Evolutionary conservation across 2,797 vertebrate species (phyloP).

Genomic region (Oreonectes daqikongensis): DNA sequence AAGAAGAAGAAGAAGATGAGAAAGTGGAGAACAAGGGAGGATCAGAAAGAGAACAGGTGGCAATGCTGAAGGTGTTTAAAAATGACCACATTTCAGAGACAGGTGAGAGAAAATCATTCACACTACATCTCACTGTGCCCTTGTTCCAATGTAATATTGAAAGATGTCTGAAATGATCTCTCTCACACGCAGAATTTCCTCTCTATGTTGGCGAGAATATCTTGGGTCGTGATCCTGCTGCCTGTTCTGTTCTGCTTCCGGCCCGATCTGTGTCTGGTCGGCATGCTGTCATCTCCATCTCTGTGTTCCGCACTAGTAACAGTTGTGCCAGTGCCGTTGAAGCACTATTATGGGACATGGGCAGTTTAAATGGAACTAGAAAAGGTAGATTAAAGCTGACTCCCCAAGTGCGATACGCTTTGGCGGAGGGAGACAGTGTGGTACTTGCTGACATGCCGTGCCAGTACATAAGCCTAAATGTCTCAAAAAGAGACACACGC

Average conservation of each 20-base stretch:
- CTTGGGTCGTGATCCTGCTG: constrained; percentile 80
- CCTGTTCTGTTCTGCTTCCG: constrained; percentile 76
- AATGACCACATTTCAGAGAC: constrained; percentile 74
- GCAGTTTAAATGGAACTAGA: constrained; percentile 88
- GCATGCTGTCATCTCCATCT: constrained; percentile 82
- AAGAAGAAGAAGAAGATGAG: constrained; percentile 68
- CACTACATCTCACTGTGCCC: not conserved
- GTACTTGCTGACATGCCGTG: constrained; percentile 86
- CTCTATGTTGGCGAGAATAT: constrained; percentile 84
- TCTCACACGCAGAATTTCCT: constrained; percentile 76
- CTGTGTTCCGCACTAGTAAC: constrained; percentile 64
- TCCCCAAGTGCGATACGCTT: constrained; percentile 81
- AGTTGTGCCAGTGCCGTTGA: constrained; percentile 56
- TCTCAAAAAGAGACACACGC: not conserved
- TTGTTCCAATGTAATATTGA: not conserved
- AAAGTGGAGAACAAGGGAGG: constrained; percentile 56
- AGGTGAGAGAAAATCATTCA: constrained; percentile 64
- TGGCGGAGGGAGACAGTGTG: constrained; percentile 78
- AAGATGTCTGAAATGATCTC: not conserved
- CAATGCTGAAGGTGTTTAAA: constrained; percentile 75
- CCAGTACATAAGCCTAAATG: constrained; percentile 69
- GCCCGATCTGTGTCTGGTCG: constrained; percentile 83
- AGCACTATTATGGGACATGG: constrained; percentile 82
- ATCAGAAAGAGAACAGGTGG: constrained; percentile 62
- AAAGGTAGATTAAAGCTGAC: constrained; percentile 78